phyloP scores from a whole-genome alignment of 37 sponge, comb jelly and placozoan species.

The Diacarnus erythraeanus region DNA sequence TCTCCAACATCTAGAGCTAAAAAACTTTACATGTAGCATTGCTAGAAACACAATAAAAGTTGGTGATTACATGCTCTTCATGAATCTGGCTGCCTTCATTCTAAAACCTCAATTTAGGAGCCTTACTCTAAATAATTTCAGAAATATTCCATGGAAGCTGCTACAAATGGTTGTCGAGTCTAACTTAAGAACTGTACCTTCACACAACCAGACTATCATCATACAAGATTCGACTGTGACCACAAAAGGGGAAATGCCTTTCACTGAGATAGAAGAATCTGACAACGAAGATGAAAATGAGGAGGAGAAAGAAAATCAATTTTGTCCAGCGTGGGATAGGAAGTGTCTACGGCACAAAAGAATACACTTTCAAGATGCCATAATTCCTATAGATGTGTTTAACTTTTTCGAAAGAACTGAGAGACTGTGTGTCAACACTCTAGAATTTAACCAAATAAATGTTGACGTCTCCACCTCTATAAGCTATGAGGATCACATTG shows the following conservation, averaged over 20 bases:
- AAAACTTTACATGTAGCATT: no score
- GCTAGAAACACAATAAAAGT: background rate
- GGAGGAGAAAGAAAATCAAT: background rate
- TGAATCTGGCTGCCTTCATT: background rate
- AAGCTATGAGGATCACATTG: background rate
- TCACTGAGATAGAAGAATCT: background rate
- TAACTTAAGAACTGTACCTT: background rate
- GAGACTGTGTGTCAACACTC: conserved; percentile 3
- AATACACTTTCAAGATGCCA: background rate
- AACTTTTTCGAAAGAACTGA: background rate
- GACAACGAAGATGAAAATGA: background rate
- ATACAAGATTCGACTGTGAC: background rate
- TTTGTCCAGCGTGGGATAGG: background rate
- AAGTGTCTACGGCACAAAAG: conserved; percentile 4
- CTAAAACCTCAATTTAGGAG: background rate
- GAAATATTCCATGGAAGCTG: background rate
- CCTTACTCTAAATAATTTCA: background rate
- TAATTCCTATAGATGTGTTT: background rate
- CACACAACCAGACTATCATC: background rate
- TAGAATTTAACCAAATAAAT: conserved; percentile 1
- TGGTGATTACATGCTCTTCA: background rate
- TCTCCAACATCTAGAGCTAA: background rate
- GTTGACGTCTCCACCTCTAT: background rate
- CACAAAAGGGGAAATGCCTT: background rate
- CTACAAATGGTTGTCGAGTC: background rate